phyloP scores from a whole-genome alignment of 2,113 vertebrate genomes.

The Cranoglanis bouderius region DNA sequence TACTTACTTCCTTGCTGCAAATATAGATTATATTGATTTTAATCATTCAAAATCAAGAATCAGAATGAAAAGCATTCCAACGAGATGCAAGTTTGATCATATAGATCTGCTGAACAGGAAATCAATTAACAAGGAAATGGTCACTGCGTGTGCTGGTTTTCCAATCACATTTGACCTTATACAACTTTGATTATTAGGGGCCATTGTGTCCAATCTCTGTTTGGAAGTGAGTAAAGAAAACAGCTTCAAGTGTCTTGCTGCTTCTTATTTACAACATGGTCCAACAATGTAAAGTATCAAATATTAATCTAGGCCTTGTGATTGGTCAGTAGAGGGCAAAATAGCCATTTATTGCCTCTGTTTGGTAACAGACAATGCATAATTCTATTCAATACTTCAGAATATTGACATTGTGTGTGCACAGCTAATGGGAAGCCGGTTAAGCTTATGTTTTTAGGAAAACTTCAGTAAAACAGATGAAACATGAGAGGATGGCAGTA shows the following conservation, averaged over 20 bases:
- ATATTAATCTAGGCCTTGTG: not conserved
- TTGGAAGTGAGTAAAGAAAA: not conserved
- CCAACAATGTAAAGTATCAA: not conserved
- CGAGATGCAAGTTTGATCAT: not conserved
- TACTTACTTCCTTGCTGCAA: not conserved
- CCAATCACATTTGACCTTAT: not conserved
- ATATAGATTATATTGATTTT: not conserved
- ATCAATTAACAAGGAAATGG: not conserved
- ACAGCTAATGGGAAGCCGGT: not conserved
- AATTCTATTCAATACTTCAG: not conserved
- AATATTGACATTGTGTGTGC: not conserved
- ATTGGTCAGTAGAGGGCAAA: not conserved
- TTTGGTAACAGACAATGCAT: not conserved
- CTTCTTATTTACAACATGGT: not conserved
- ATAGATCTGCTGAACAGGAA: not conserved
- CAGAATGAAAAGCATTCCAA: not conserved
- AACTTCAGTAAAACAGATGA: not conserved
- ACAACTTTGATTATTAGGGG: not conserved
- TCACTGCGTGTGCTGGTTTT: not conserved
- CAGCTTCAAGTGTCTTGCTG: not conserved
- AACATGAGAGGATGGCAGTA: not conserved
- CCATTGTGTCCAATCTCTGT: not conserved
- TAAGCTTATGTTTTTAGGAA: not conserved
- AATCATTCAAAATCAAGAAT: not conserved
- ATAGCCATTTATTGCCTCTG: not conserved